These are phyloP conservation scores for Asbolus verrucosus DNA, from an alignment of 1,140 invertebrate species.

Conservation along the genomic window DNA sequence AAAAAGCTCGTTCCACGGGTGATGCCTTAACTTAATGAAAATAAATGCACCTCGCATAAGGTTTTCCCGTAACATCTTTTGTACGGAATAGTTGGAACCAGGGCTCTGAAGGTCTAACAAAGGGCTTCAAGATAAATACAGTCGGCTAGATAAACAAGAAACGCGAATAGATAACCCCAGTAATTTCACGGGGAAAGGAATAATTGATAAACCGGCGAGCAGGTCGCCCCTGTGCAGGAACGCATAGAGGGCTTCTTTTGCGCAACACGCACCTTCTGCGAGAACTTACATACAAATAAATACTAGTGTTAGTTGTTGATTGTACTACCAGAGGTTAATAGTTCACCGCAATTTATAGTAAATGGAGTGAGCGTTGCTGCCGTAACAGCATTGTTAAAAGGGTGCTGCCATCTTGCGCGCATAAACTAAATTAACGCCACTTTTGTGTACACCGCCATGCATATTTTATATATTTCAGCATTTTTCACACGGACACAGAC, in stretches of 20 bases:
- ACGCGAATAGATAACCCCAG: conserved; percentile 50
- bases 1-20: conserved; percentile 1
- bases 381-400: conserved; percentile 34
- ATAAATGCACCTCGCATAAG: conserved; percentile 9
- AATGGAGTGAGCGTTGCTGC: conserved; percentile 40
- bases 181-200: conserved; percentile 50
- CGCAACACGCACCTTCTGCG: conserved; percentile 23
- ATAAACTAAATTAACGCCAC: conserved; percentile 26
- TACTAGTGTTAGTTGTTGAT: conserved; percentile 41
- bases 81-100: conserved; percentile 17
- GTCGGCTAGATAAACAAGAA: conserved; percentile 51
- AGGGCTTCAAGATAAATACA: conserved; percentile 51
- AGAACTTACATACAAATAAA: conserved; percentile 49
- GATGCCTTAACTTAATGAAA: conserved; percentile 40
- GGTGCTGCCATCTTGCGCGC: conserved; percentile 30
- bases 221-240: conserved; percentile 8
- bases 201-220: conserved; percentile 47
- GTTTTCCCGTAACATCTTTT: conserved; percentile 22
- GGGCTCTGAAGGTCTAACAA: conserved; percentile 43
- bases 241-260: conserved; percentile 36
- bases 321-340: conserved; percentile 45
- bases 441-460: conserved; percentile 8
- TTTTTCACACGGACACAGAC: conserved; percentile 4
- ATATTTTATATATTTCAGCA: conserved; percentile 14
- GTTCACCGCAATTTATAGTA: conserved; percentile 46